Evolutionary conservation across 2,888 invertebrate genomes (phyloP).

Genomic region (Steromphala cineraria): DNA sequence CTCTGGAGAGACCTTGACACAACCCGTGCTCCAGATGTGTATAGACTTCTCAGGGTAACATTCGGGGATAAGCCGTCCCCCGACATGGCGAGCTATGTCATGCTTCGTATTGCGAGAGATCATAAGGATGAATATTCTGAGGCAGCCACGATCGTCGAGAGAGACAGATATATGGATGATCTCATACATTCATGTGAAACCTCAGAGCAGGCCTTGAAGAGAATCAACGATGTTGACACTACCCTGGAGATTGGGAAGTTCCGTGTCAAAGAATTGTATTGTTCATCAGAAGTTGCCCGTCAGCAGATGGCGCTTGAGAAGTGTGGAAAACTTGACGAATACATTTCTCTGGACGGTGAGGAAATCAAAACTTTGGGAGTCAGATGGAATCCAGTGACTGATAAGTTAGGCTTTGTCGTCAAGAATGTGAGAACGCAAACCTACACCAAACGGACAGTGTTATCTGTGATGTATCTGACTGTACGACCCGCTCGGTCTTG

Average conservation of each 20-base stretch:
- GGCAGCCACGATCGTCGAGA: background rate
- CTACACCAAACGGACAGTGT: conserved; percentile 14
- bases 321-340: background rate
- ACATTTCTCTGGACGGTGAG: background rate
- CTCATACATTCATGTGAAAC: conserved; percentile 19
- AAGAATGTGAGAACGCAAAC: background rate
- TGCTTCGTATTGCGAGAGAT: conserved; percentile 22
- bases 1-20: conserved; percentile 24
- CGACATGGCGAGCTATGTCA: conserved; percentile 26
- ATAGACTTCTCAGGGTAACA: background rate
- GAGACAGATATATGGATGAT: conserved; percentile 30
- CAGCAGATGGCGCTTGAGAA: background rate
- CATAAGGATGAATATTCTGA: background rate
- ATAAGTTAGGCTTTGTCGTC: background rate
- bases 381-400: conserved; percentile 21
- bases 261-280: conserved; percentile 17
- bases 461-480: conserved; percentile 22
- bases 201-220: background rate
- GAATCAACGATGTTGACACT: too few species aligned
- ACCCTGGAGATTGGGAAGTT: too few species aligned
- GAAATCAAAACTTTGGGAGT: too few species aligned
- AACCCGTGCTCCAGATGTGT: too few species aligned
- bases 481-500: conserved; percentile 23
- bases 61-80: conserved; percentile 27
- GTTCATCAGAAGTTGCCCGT: background rate